Evolutionary conservation across 2,888 invertebrate genomes (phyloP).

Genomic region (Xestia ashworthii): DNA sequence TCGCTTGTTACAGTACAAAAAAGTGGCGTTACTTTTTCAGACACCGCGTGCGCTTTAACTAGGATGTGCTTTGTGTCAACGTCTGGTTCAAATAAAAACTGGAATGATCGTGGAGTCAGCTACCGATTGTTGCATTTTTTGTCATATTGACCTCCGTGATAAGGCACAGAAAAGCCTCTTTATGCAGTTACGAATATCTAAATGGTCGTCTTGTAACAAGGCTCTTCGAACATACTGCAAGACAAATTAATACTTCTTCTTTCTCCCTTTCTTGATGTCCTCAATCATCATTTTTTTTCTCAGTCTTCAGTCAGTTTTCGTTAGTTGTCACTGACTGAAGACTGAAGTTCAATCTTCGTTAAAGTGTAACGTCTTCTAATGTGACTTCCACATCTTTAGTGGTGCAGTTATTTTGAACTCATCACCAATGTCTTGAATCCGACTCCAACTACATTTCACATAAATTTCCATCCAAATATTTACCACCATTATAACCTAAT

Average conservation of each 20-base stretch:
- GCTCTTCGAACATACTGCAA: too few species aligned
- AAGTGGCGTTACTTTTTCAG: neutral
- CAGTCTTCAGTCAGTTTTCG: neutral
- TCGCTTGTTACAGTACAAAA: neutral
- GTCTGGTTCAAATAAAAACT: conserved; percentile 23
- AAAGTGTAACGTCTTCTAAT: neutral
- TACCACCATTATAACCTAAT: neutral
- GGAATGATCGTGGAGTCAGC: conserved; percentile 5
- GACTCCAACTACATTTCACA: neutral
- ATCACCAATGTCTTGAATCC: neutral
- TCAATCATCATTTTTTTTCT: neutral
- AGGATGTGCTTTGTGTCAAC: neutral
- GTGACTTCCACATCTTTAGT: neutral
- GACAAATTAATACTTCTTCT: too few species aligned
- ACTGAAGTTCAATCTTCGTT: too few species aligned
- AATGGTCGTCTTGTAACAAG: neutral
- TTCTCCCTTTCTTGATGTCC: neutral
- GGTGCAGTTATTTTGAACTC: neutral
- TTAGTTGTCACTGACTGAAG: neutral
- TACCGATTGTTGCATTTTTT: conserved; percentile 20
- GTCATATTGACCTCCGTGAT: neutral
- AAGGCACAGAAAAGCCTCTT: neutral
- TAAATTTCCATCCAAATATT: neutral
- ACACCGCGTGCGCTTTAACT: neutral
- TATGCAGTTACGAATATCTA: neutral